Conservation (phyloP, 2,113 vertebrate species). For the Oncorhynchus clarkii region DNA sequence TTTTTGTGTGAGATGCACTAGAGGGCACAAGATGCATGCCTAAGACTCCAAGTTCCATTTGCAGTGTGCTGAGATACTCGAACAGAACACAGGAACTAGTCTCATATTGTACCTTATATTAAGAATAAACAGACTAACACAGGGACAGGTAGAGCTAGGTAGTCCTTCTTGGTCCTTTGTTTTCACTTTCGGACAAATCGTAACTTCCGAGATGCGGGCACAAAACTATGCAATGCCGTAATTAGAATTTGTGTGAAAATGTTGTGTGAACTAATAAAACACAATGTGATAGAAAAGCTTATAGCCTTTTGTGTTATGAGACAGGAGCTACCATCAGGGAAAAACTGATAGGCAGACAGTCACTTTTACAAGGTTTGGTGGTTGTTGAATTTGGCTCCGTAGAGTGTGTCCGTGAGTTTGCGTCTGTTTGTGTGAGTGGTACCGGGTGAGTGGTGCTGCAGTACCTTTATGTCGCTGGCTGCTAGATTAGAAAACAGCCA, state of each 20-base stretch:
- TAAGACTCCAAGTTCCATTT: slow-evolving; percentile 24
- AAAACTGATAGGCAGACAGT: not conserved
- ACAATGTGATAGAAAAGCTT: too few relatives aligned
- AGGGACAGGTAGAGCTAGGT: not conserved
- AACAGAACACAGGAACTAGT: not conserved
- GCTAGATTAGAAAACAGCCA: not conserved
- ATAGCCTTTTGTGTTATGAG: too few relatives aligned
- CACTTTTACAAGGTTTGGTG: not conserved
- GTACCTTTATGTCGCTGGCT: not conserved
- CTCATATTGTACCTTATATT: not conserved
- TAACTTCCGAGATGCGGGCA: not conserved
- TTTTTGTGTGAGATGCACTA: slow-evolving; percentile 54
- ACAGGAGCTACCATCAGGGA: not conserved
- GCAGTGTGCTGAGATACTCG: not conserved
- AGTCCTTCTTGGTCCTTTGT: not conserved
- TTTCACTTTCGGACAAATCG: not conserved
- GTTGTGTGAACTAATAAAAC: too few relatives aligned
- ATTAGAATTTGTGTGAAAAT: not conserved
- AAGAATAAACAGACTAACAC: not conserved
- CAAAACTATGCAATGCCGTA: not conserved
- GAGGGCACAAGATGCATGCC: slow-evolving; percentile 68
- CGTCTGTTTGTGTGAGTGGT: too few relatives aligned
- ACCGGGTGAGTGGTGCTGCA: too few relatives aligned
- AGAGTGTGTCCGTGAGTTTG: not conserved
- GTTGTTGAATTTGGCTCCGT: too few relatives aligned